Conservation (phyloP, 2,113 vertebrate species). For the Edolisoma coerulescens region DNA sequence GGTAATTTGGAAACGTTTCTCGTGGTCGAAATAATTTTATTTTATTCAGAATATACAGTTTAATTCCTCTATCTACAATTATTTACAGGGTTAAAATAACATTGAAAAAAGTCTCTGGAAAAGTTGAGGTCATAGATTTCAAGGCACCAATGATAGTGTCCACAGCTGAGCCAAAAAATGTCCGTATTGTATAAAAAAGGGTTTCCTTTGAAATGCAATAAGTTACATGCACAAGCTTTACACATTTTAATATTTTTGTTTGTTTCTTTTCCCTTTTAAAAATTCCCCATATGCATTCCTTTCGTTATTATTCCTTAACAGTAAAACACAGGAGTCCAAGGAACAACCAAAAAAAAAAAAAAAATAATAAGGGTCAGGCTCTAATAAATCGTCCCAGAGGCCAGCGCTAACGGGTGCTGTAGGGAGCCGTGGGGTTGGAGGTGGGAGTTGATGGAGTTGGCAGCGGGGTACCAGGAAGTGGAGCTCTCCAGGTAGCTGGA, state of each 20-base stretch:
- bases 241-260: slow-evolving; percentile 86
- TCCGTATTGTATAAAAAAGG: slow-evolving; percentile 79
- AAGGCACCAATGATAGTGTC: slow-evolving; percentile 90
- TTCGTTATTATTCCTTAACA: slow-evolving; percentile 88
- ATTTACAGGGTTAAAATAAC: slow-evolving; percentile 84
- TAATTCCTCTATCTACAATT: slow-evolving; percentile 87
- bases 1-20: slow-evolving; percentile 42
- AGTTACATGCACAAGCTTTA: slow-evolving; percentile 99
- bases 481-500: slow-evolving; percentile 93
- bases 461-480: slow-evolving; percentile 87
- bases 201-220: slow-evolving; percentile 97
- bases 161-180: slow-evolving; percentile 81
- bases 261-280: slow-evolving; percentile 66
- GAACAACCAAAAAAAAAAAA: neutral
- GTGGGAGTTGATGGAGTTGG: slow-evolving; percentile 84
- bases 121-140: slow-evolving; percentile 85
- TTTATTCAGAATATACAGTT: slow-evolving; percentile 89
- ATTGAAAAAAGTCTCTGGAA: slow-evolving; percentile 82
- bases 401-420: slow-evolving; percentile 93
- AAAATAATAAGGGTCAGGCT: neutral
- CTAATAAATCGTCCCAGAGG: slow-evolving; percentile 98
- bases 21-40: slow-evolving; percentile 86
- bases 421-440: slow-evolving; percentile 89
- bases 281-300: slow-evolving; percentile 85
- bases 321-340: slow-evolving; percentile 86